phyloP scores from a whole-genome alignment of 2,797 vertebrate genomes.

The Astyanax mexicanus region DNA sequence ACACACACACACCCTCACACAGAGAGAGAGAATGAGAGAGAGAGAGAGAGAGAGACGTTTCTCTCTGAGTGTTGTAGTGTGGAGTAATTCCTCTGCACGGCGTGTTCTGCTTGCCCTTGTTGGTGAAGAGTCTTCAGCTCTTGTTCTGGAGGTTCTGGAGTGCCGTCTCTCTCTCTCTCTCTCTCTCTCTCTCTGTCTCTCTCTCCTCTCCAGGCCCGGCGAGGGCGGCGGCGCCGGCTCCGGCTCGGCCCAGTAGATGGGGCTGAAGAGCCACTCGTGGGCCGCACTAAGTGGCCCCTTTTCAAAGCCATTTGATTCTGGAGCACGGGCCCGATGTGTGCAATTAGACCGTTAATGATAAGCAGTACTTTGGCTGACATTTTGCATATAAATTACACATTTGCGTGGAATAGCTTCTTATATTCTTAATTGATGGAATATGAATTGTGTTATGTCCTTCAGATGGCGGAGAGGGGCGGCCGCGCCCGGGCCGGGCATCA shows the following conservation, averaged over 20 bases:
- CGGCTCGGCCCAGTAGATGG: conserved; percentile 65
- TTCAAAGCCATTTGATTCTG: conserved; percentile 55
- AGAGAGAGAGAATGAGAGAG: too few species aligned
- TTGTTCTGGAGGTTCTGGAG: conserved; percentile 33
- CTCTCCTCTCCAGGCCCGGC: neutral
- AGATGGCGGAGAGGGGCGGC: conserved; percentile 6
- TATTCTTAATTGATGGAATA: conserved; percentile 64
- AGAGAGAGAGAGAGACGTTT: too few species aligned
- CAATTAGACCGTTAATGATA: conserved; percentile 66
- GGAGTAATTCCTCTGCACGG: conserved; percentile 10
- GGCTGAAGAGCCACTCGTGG: conserved; percentile 57
- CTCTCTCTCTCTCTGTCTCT: too few species aligned
- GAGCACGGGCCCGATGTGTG: conserved; percentile 58
- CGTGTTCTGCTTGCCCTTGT: conserved; percentile 22
- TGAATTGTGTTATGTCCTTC: conserved; percentile 58
- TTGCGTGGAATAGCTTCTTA: conserved; percentile 61
- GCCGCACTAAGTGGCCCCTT: conserved; percentile 29
- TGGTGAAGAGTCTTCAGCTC: conserved; percentile 14
- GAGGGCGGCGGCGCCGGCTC: conserved; percentile 1
- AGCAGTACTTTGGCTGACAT: conserved; percentile 64
- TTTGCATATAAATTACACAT: conserved; percentile 68
- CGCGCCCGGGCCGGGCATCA: neutral
- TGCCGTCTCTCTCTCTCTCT: too few species aligned
- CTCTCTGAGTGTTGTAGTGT: too few species aligned
- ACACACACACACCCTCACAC: too few species aligned